A percentile compares a stretch with the other conserved stretches of the same genome.
Conservation (phyloP, 2,797 vertebrate species). For the Malacoraja senta region DNA sequence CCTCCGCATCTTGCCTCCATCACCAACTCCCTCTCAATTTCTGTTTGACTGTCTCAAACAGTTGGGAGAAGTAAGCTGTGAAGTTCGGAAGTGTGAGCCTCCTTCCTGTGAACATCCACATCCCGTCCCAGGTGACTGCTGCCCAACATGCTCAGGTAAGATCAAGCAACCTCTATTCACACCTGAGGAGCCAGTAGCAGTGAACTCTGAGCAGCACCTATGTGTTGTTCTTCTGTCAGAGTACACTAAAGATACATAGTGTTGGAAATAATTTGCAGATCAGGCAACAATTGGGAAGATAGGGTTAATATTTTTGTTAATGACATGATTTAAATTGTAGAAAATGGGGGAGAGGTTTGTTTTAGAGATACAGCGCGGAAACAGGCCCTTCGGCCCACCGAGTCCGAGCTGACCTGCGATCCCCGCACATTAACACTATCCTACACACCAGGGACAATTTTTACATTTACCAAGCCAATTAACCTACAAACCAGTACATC, state of each 20-base stretch:
- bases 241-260: not conserved
- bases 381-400: too few species aligned
- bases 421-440: too few species aligned
- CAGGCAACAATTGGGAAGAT: too few species aligned
- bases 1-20: not conserved
- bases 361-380: too few species aligned
- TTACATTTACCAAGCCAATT: too few species aligned
- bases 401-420: too few species aligned
- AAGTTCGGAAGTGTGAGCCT: constrained; percentile 49
- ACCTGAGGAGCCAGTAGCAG: not conserved
- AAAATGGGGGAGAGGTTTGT: too few species aligned
- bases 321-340: too few species aligned
- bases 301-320: not conserved
- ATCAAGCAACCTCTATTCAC: not conserved
- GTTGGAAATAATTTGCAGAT: too few species aligned
- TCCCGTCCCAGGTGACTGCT: constrained; percentile 46
- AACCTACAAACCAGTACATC: too few species aligned
- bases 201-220: not conserved
- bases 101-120: constrained; percentile 45
- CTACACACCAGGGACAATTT: too few species aligned
- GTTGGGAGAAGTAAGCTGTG: constrained; percentile 64
- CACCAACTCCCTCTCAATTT: not conserved
- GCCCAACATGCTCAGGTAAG: constrained; percentile 57
- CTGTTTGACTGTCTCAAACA: constrained; percentile 42
- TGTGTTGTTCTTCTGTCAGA: not conserved